Evolutionary conservation across 2,113 vertebrate genomes (phyloP).

Genomic region (Sminthopsis crassicaudata): DNA sequence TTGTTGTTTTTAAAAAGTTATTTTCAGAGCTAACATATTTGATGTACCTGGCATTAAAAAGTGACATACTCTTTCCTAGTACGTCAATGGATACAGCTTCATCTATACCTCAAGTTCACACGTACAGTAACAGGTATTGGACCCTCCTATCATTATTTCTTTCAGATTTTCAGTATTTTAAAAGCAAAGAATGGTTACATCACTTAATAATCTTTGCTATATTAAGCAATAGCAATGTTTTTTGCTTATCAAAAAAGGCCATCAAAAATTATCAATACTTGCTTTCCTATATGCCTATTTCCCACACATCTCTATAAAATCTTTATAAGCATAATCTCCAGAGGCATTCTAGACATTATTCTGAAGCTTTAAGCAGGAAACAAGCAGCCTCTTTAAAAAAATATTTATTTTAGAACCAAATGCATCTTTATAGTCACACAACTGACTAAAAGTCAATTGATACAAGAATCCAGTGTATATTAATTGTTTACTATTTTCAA

Average conservation of each 20-base stretch:
- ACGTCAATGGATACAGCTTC: not conserved
- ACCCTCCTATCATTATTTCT: not conserved
- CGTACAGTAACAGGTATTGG: not conserved
- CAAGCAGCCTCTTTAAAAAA: not conserved
- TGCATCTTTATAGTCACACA: not conserved
- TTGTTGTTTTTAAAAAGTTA: not conserved
- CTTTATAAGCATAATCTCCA: not conserved
- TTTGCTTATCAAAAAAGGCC: not conserved
- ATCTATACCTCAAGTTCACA: not conserved
- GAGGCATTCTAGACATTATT: not conserved
- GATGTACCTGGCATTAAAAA: conserved; percentile 50
- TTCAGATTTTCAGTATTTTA: not conserved
- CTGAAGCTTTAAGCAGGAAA: not conserved
- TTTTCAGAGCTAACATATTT: not conserved
- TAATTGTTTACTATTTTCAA: not conserved
- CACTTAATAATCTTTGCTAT: not conserved
- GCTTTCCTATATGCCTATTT: not conserved
- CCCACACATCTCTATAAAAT: not conserved
- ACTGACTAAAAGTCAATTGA: not conserved
- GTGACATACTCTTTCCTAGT: not conserved
- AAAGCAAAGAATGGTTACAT: not conserved
- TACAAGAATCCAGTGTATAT: not conserved
- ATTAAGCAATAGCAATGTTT: not conserved
- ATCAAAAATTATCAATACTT: not conserved
- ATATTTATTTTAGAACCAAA: not conserved